A percentile compares a stretch with the other conserved stretches of the same genome.
Conservation (phyloP, 2,113 vertebrate genomes). For the Verasper variegatus region DNA sequence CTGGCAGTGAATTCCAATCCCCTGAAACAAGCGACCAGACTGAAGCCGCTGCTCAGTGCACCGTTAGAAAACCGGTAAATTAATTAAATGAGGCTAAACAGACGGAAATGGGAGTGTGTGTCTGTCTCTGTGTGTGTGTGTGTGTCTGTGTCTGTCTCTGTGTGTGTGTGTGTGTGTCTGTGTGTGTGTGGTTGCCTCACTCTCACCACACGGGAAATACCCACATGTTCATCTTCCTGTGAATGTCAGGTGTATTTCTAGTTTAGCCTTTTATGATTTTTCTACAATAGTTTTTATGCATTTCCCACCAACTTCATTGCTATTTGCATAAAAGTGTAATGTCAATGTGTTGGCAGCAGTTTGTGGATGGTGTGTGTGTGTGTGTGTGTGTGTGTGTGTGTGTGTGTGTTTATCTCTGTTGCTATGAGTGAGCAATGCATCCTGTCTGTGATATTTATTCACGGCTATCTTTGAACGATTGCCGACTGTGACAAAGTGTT, state of each 20-base stretch:
- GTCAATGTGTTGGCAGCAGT: not conserved
- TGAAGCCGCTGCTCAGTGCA: constrained; percentile 45
- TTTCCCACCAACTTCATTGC: too few relatives aligned
- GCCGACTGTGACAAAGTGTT: constrained; percentile 46
- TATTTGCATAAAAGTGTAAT: not conserved
- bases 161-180: constrained; percentile 5
- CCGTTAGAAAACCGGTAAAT: constrained; percentile 56
- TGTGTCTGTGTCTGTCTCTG: not conserved
- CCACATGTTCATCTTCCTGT: constrained; percentile 49
- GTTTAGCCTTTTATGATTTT: not conserved
- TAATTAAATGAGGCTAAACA: constrained; percentile 42
- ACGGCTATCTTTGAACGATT: constrained; percentile 64
- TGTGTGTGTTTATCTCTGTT: constrained; percentile 74
- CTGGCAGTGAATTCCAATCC: constrained; percentile 80
- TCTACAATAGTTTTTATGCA: not conserved
- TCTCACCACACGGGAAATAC: constrained; percentile 47
- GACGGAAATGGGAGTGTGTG: constrained; percentile 28
- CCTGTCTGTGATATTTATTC: constrained; percentile 71
- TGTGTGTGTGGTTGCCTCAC: not conserved
- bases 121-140: constrained; percentile 10
- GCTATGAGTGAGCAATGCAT: constrained; percentile 67
- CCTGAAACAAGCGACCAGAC: constrained; percentile 78
- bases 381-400: constrained; percentile 41
- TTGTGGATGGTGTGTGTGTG: constrained; percentile 9
- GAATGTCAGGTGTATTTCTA: not conserved